These are phyloP conservation scores for Protobothrops mucrosquamatus DNA, from an alignment of 2,113 vertebrate species.

Conservation along the genomic window DNA sequence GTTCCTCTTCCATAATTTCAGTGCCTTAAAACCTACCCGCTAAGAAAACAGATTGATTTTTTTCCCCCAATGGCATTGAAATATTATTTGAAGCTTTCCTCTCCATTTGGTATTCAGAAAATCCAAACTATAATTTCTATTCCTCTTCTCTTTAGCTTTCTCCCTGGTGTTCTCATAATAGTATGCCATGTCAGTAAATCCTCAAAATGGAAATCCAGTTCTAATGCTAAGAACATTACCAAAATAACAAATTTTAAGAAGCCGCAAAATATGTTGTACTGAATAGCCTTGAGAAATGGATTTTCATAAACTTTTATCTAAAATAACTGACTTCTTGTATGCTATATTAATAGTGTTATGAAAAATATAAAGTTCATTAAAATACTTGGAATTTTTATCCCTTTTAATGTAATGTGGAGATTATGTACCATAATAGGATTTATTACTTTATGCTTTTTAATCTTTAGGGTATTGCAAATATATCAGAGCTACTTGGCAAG, in stretches of 20 bases:
- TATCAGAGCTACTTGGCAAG: slow-evolving; percentile 54
- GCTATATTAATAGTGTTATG: slow-evolving; percentile 71
- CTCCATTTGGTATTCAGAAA: neutral
- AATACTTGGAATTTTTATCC: slow-evolving; percentile 83
- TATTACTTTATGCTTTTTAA: slow-evolving; percentile 72
- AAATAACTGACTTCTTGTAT: slow-evolving; percentile 64
- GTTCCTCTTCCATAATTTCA: neutral
- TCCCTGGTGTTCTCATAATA: neutral
- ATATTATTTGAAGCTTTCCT: slow-evolving; percentile 3
- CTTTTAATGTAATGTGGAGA: slow-evolving; percentile 86
- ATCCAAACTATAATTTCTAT: neutral
- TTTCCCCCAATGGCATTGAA: neutral
- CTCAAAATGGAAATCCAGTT: slow-evolving; percentile 6
- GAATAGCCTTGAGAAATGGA: slow-evolving; percentile 49
- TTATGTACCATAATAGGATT: slow-evolving; percentile 89
- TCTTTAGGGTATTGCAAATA: slow-evolving; percentile 67
- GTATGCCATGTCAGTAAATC: neutral
- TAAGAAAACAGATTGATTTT: neutral
- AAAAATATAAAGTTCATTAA: slow-evolving; percentile 88
- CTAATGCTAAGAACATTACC: slow-evolving; percentile 16
- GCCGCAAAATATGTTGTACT: slow-evolving; percentile 19
- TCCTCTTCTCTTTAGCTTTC: neutral
- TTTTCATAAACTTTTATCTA: slow-evolving; percentile 73
- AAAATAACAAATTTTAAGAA: slow-evolving; percentile 42
- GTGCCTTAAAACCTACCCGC: neutral